Evolutionary conservation across 2,797 vertebrate genomes (phyloP).

Genomic region (Mormyrops attenuatus): DNA sequence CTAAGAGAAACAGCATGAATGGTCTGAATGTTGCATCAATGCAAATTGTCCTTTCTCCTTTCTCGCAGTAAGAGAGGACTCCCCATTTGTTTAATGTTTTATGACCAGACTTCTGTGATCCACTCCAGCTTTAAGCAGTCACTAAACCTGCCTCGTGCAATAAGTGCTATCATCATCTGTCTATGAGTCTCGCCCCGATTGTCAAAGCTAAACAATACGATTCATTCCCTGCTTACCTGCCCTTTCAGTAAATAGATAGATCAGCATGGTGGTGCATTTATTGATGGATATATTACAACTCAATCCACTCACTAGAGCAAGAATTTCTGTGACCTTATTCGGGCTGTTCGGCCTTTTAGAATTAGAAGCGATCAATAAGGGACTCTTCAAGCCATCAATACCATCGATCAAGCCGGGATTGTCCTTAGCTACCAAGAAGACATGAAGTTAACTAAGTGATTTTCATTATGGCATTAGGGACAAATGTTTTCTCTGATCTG

Average conservation of each 20-base stretch:
- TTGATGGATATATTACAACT: conserved; percentile 61
- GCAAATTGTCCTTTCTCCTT: not conserved
- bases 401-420: conserved; percentile 59
- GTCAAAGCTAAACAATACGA: conserved; percentile 22
- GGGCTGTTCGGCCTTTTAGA: conserved; percentile 55
- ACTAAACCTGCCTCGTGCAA: conserved; percentile 7
- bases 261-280: conserved; percentile 49
- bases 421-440: conserved; percentile 58
- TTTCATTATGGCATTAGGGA: conserved; percentile 67
- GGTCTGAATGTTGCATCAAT: not conserved
- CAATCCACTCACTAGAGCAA: conserved; percentile 50
- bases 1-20: not conserved
- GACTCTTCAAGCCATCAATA: conserved; percentile 62
- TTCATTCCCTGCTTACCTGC: conserved; percentile 35
- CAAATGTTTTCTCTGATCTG: conserved; percentile 51
- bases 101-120: not conserved
- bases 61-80: not conserved
- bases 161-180: conserved; percentile 22
- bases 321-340: conserved; percentile 54
- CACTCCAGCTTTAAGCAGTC: conserved; percentile 4
- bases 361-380: conserved; percentile 60
- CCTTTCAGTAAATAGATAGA: conserved; percentile 46
- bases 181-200: conserved; percentile 13
- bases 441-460: conserved; percentile 63
- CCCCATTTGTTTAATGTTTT: not conserved